Base-by-base conservation (phyloP, 1,140 invertebrate genomes). In the Tenebrio molitor region DNA sequence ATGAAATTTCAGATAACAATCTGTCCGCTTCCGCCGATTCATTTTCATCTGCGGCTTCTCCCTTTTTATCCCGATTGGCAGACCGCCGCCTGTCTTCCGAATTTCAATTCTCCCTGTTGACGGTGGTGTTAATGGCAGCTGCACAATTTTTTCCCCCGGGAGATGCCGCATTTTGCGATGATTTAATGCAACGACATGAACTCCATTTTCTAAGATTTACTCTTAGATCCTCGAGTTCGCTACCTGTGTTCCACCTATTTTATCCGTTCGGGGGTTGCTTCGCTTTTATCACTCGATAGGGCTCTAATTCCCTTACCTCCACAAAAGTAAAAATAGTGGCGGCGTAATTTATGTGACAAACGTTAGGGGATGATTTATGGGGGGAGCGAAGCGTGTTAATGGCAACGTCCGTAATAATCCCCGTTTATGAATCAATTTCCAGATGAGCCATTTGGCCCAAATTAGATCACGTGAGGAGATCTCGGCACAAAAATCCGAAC, bases 361-460 rank as follows among this genome's bases (percentile, higher is more conserved):
- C 23, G 19, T 53, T 53, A 10, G 17, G 8, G 46, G 46, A 21
- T n/a, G 17, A 23, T 53, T 53, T 23, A 23, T 21, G 19, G 23
- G 46, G 1, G 17, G 23, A 53, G 10, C 23, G 46, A 8, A 8
- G 46, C 17, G 19, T 53, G 46, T 21, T 53, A 23, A 53, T 53
- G 46, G 46, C 19, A 53, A 53, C 23, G 46, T 53, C 14, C 17
- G 46, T 53, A 53, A 53, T 53, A 53, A 53, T 53, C 46, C 46
- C 17, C 23, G 23, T 53, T 53, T 53, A 53, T 53, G 46, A 53
- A 53, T 53, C 46, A 53, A 21, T 53, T 53, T 53, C 46, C 46
- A 53, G 46, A 53, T 21, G 46, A 53, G 46, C 16, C 46, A 23
- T 25, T 50, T 50, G 46, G 46, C 14, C 23, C 14, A 53, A 53